Evolutionary conservation across 2,888 invertebrate species (phyloP).

Genomic region (Cheilosia grossa): DNA sequence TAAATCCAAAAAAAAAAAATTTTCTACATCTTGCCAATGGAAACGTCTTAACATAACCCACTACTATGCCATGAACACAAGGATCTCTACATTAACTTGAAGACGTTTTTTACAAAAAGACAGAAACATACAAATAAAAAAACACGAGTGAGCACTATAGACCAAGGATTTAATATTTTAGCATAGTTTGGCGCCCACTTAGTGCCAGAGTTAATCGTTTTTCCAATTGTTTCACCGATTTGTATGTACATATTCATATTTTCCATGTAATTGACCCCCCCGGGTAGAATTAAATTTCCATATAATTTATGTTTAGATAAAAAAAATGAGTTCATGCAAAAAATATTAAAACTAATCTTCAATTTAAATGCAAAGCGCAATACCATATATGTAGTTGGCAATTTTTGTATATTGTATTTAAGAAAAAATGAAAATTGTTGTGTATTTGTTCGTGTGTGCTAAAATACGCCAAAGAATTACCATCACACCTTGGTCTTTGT

Average conservation of each 20-base stretch:
- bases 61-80: neutral
- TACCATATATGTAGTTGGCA: slow-evolving; percentile 1
- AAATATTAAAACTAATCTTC: neutral
- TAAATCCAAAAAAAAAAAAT: no score
- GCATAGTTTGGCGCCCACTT: slow-evolving; percentile 51
- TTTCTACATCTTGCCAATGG: no score
- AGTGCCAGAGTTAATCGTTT: neutral
- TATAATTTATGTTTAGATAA: neutral
- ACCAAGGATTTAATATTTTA: slow-evolving; percentile 67
- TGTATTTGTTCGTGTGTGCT: slow-evolving; percentile 59
- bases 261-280: neutral
- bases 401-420: slow-evolving; percentile 13
- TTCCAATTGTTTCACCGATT: neutral
- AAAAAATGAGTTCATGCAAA: slow-evolving; percentile 18
- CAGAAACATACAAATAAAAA: neutral
- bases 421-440: slow-evolving; percentile 20
- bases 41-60: no score
- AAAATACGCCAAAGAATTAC: slow-evolving; percentile 81
- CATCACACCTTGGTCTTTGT: slow-evolving; percentile 84
- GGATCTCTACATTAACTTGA: neutral
- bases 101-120: slow-evolving; percentile 8
- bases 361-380: slow-evolving; percentile 33
- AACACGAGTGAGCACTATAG: slow-evolving; percentile 48
- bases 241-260: neutral
- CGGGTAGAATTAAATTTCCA: neutral